Conservation (phyloP, 2,113 vertebrate species). For the Ranitomeya variabilis region DNA sequence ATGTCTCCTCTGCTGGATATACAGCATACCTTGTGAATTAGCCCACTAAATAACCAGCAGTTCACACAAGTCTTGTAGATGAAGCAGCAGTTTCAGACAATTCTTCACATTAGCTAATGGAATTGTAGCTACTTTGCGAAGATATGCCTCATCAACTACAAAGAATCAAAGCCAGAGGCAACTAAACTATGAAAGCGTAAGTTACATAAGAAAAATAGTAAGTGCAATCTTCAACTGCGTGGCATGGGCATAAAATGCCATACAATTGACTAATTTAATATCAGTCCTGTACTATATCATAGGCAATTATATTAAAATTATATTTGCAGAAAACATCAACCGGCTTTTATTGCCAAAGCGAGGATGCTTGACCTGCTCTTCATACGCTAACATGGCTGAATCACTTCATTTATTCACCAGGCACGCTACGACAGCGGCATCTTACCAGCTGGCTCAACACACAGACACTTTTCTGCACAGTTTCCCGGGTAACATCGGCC, state of each 20-base stretch:
- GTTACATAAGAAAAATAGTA: too few species aligned
- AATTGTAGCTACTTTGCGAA: not conserved
- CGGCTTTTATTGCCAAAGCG: not conserved
- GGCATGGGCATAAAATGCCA: too few species aligned
- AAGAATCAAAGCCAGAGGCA: not conserved
- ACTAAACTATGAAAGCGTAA: too few species aligned
- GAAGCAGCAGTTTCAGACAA: not conserved
- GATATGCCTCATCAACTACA: not conserved
- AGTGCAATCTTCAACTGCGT: too few species aligned
- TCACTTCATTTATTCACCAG: not conserved
- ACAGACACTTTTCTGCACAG: conserved; percentile 98
- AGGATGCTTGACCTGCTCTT: not conserved
- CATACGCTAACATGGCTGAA: not conserved
- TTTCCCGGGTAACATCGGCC: conserved; percentile 95
- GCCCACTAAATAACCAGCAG: not conserved
- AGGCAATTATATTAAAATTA: not conserved
- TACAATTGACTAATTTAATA: too few species aligned
- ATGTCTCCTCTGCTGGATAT: too few species aligned
- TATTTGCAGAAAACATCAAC: not conserved
- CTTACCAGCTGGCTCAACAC: conserved; percentile 97
- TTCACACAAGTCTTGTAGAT: not conserved
- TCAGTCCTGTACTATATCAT: not conserved
- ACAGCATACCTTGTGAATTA: too few species aligned
- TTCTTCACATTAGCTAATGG: not conserved
- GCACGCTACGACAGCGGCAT: conserved; percentile 55